Evolutionary conservation across 2,113 vertebrate species (phyloP), one percentile per base, ranked within the genome.

Genomic region (Circaetus cinerascens): DNA sequence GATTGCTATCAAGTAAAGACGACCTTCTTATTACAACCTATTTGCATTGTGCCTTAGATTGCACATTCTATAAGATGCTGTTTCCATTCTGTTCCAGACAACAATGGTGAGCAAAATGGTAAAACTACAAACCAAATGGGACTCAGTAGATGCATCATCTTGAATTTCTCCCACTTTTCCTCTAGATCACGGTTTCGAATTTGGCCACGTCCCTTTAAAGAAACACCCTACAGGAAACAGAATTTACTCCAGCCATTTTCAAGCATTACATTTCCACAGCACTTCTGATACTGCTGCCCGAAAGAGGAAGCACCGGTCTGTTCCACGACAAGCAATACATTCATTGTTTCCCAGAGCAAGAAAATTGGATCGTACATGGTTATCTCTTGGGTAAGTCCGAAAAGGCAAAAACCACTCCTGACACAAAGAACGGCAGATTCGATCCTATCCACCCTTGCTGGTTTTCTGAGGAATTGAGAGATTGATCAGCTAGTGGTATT

Each of bases 71-170:
- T 19, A 78, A 59, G 68, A 94, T 34, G 81, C 93, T 77, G 93
- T 68, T 97, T 96, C 94, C 91, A 78, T 95, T 93, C 95, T 91
- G 93, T 91, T 95, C 90, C 93, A 90, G 77, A 91, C 29, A 66
- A 79, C 66, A 64, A 53, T 0, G 8, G 95, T 71, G 89, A 95
- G 81, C 51, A 90, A 82, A 90, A 51, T 5, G 32, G 77, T 66
- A 83, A 91, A 95, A 75, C 38, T 72, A 67, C n/a, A 88, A 87
- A 97, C 83, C 76, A 86, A 62, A 11, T 27, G 30, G 85, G 63
- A 88, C 51, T 73, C 55, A 21, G 78, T 4, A 77, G 81, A 75
- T 55, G 81, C 50, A 51, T 53, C n/a, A 20, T 40, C 55, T 62
- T 78, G 63, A 50, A 55, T 59, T 69, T 57, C 32, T 84, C 59